These are phyloP conservation scores for Cricetomys ansorgei DNA, from an alignment of 2,113 vertebrate species.

Conservation along the genomic window DNA sequence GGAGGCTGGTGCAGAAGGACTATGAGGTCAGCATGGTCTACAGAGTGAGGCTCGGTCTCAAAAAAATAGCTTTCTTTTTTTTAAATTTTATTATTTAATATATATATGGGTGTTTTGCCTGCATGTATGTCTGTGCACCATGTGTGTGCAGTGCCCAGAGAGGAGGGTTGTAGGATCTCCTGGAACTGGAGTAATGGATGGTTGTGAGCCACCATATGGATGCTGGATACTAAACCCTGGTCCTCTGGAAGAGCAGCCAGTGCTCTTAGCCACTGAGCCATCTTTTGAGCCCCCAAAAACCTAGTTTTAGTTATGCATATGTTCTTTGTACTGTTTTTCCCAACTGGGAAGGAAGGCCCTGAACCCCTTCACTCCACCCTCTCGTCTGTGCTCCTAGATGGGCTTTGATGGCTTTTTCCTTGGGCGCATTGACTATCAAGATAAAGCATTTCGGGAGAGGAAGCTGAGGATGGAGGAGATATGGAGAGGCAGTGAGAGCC, in stretches of 20 bases:
- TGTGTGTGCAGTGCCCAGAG: neutral
- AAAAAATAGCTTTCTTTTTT: neutral
- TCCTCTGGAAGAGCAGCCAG: neutral
- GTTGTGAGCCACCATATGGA: neutral
- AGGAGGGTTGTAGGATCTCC: neutral
- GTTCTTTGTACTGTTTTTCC: neutral
- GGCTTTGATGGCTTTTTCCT: conserved; percentile 95
- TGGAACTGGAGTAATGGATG: neutral
- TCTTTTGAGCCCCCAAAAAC: neutral
- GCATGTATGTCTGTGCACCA: neutral
- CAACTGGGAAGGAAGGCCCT: neutral
- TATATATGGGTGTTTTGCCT: neutral
- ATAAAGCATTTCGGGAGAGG: conserved; percentile 83
- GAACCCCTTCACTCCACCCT: neutral
- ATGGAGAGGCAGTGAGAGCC: conserved; percentile 91
- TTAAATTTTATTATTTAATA: neutral
- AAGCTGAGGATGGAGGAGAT: conserved; percentile 90
- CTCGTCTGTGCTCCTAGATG: conserved; percentile 86
- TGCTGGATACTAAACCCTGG: neutral
- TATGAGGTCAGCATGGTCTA: neutral
- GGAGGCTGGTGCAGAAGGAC: neutral
- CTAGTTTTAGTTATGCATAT: neutral
- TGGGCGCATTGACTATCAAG: conserved; percentile 95
- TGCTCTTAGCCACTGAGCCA: neutral
- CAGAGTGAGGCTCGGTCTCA: neutral